Evolutionary conservation across 2,797 vertebrate species (phyloP).

Genomic region (Botia almorhae): DNA sequence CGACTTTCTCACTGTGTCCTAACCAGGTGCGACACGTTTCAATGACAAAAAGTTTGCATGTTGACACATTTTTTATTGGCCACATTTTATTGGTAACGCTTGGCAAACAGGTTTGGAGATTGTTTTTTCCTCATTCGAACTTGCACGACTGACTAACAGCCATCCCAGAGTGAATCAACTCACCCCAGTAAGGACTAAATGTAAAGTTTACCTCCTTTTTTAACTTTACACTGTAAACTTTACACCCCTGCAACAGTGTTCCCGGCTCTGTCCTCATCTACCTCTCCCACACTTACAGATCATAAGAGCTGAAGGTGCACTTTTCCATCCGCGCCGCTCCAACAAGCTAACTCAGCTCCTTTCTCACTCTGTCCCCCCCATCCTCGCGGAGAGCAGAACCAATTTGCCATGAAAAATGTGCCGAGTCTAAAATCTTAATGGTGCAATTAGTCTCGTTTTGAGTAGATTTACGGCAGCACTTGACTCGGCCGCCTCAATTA

Average conservation of each 20-base stretch:
- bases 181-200: too few species aligned
- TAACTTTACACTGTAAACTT: too few species aligned
- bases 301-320: slow-evolving; percentile 80
- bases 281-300: slow-evolving; percentile 57
- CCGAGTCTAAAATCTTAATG: slow-evolving; percentile 70
- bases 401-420: slow-evolving; percentile 68
- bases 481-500: slow-evolving; percentile 62
- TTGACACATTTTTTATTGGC: too few species aligned
- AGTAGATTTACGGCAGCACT: slow-evolving; percentile 69
- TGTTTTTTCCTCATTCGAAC: too few species aligned
- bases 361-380: slow-evolving; percentile 33
- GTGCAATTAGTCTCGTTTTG: slow-evolving; percentile 71
- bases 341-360: slow-evolving; percentile 77
- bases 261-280: slow-evolving; percentile 40
- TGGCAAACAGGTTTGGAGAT: too few species aligned
- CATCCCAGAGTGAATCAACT: too few species aligned
- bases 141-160: too few species aligned
- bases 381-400: slow-evolving; percentile 58
- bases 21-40: too few species aligned
- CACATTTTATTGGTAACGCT: too few species aligned
- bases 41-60: too few species aligned
- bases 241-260: slow-evolving; percentile 39
- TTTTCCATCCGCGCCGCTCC: slow-evolving; percentile 63
- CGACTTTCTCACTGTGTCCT: too few species aligned
- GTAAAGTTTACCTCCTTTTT: too few species aligned